These are phyloP conservation scores for Capitulum mitella DNA, from an alignment of 2,888 invertebrate species.

Conservation along the genomic window DNA sequence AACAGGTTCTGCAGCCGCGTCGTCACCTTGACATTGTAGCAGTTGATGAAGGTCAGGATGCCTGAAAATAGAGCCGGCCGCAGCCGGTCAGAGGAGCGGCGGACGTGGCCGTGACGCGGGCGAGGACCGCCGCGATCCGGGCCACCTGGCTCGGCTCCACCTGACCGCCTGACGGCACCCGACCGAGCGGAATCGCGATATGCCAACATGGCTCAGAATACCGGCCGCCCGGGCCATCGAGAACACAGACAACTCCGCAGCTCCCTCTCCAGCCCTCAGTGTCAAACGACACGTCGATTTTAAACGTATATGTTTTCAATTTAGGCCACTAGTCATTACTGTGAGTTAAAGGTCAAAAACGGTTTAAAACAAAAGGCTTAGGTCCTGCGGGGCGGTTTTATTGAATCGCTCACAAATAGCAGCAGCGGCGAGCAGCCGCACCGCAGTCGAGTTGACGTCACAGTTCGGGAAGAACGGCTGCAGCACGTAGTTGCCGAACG, in stretches of 20 bases:
- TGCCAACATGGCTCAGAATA: no score
- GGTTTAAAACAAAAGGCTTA: no score
- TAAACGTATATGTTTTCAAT: no score
- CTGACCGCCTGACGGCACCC: not conserved
- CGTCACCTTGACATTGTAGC: slow-evolving; percentile 73
- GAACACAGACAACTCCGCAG: no score
- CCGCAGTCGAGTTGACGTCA: slow-evolving; percentile 59
- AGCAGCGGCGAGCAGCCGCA: slow-evolving; percentile 66
- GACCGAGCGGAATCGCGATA: no score
- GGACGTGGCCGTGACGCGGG: not conserved
- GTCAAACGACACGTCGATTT: no score
- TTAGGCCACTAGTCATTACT: no score
- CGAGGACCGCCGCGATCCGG: not conserved
- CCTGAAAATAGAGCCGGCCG: slow-evolving; percentile 50
- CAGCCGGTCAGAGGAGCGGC: no score
- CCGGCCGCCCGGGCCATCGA: no score
- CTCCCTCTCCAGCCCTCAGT: no score
- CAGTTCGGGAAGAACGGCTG: slow-evolving; percentile 78
- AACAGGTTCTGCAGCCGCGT: slow-evolving; percentile 84
- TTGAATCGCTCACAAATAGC: slow-evolving; percentile 62
- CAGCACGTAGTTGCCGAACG: slow-evolving; percentile 85
- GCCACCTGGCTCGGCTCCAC: not conserved
- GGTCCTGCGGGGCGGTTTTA: not conserved
- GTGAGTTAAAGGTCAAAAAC: no score
- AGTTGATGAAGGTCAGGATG: slow-evolving; percentile 80